Conservation (phyloP, 2,113 vertebrate species). For the Mastomys coucha region DNA sequence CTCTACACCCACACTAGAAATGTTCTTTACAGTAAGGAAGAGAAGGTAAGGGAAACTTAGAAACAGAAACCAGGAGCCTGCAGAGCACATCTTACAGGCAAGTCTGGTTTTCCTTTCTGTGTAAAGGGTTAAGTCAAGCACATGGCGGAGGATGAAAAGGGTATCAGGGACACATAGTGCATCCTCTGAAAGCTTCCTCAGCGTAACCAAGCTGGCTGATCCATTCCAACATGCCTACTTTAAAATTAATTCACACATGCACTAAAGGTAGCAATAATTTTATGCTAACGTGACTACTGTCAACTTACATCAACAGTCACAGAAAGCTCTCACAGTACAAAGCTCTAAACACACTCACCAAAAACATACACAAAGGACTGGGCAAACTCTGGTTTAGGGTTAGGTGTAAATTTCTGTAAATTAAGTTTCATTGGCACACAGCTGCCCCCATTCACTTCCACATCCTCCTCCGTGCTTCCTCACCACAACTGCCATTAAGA, state of each 20-base stretch:
- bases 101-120: slow-evolving; percentile 45
- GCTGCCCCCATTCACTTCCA: not conserved
- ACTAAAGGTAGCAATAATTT: not conserved
- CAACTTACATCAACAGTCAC: not conserved
- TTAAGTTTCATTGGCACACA: not conserved
- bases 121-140: not conserved
- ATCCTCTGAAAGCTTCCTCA: not conserved
- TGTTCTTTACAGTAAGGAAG: slow-evolving; percentile 7
- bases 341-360: slow-evolving; percentile 1
- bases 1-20: not conserved
- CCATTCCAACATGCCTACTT: not conserved
- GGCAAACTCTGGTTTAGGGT: not conserved
- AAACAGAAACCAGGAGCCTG: slow-evolving; percentile 16
- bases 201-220: not conserved
- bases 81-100: not conserved
- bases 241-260: slow-evolving; percentile 42
- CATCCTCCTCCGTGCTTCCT: not conserved
- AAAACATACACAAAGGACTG: not conserved
- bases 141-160: not conserved
- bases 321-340: not conserved
- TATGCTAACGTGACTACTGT: not conserved
- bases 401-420: not conserved
- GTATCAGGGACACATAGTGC: too few species aligned
- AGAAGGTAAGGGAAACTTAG: slow-evolving; percentile 56
- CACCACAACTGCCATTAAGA: not conserved